Evolutionary conservation across 2,888 invertebrate genomes (phyloP).

Genomic region (Netelia inedita): DNA sequence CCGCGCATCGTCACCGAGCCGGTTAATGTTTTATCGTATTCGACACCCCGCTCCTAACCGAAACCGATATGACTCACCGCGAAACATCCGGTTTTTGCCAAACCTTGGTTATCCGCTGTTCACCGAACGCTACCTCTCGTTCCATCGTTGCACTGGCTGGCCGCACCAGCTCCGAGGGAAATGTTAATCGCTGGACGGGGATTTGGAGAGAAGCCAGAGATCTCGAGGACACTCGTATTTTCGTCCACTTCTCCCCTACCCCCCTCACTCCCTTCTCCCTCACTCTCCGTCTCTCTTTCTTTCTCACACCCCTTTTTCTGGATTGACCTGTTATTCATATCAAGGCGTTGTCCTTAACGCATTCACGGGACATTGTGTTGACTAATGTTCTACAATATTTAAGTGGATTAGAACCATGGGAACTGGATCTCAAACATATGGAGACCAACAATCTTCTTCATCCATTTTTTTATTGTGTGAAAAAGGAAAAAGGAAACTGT

Average conservation of each 20-base stretch:
- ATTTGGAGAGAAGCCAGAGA: constrained; percentile 74
- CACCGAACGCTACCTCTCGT: constrained; percentile 34
- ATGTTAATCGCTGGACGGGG: constrained; percentile 74
- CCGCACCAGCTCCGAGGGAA: constrained; percentile 66
- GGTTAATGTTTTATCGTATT: constrained; percentile 66
- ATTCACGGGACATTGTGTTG: constrained; percentile 11
- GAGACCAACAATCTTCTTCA: too few species aligned
- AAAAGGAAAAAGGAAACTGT: too few species aligned
- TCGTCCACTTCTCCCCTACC: constrained; percentile 28
- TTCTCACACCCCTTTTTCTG: background rate
- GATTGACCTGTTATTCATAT: constrained; percentile 38
- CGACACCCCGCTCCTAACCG: constrained; percentile 51
- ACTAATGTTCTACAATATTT: too few species aligned
- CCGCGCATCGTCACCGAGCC: constrained; percentile 53
- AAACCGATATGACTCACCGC: constrained; percentile 66
- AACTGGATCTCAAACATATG: too few species aligned
- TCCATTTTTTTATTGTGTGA: too few species aligned
- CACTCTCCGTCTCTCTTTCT: background rate
- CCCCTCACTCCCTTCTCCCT: background rate
- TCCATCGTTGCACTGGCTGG: constrained; percentile 38
- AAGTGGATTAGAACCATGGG: too few species aligned
- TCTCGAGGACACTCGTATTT: constrained; percentile 61
- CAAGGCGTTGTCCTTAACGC: constrained; percentile 24
- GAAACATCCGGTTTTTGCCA: constrained; percentile 68
- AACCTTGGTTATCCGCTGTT: constrained; percentile 53